Base-by-base conservation (phyloP, 2,113 vertebrate genomes). In the Dasyornis broadbenti region DNA sequence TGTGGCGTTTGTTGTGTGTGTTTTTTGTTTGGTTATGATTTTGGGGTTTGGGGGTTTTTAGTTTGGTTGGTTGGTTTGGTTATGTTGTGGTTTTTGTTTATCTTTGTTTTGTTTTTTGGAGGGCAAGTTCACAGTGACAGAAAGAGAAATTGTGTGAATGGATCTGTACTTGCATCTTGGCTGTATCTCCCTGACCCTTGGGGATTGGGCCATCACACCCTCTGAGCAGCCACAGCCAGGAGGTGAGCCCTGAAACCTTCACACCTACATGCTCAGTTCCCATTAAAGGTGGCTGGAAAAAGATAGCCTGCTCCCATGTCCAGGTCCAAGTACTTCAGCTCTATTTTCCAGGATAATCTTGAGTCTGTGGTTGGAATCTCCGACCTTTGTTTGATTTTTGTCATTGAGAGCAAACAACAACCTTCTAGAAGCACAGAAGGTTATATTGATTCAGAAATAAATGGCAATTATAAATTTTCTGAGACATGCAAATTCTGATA, bases 161-260 rank as follows among this genome's bases (percentile, higher is more conserved):
- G 7, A 42, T 49, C 13, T 10, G 1, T 54, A 64, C 11, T 31
- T 64, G 8, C 4, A 30, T 30, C 28, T 80, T 80, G 45, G 7
- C n/a, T 70, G 24, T 35, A 60, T 56, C 10, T 68, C 7, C 5
- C 28, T 72, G 16, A 22, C 5, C 12, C 8, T 15, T 26, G 7
- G 15, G 7, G 18, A 27, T 9, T 26, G 1, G 3, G 22, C 2
- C 16, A 24, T 53, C 31, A 37, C 3, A 39, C 12, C 9, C 20
- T 45, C 11, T 5, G 9, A 44, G 18, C 14, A 35, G 20, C n/a
- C 5, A 6, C 2, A 19, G 27, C 4, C 31, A 50, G 17, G 13
- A 79, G 4, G 4, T 1, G 0, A 63, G 5, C 3, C 12, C 47
- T 27, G 21, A 56, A 63, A 23, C 22, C 17, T 82, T 52, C 28